Evolutionary conservation across 2,888 invertebrate species (phyloP).

Genomic region (Argyresthia goedartella): DNA sequence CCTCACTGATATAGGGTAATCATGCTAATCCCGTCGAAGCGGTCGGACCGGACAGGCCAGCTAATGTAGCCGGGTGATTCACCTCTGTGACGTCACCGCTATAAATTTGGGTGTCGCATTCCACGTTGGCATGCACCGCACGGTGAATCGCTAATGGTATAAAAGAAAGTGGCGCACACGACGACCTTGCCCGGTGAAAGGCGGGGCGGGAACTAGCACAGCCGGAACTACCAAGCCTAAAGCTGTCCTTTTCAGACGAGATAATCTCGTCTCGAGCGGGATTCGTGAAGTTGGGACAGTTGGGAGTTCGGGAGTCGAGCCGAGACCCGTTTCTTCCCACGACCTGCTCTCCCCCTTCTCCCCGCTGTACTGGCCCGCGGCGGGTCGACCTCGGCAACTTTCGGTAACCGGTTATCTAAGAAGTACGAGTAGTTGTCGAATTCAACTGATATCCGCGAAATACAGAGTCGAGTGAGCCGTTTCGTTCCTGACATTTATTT

Average conservation of each 20-base stretch:
- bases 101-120: constrained; percentile 64
- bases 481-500: too few relatives aligned
- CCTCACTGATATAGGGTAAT: too few relatives aligned
- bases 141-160: constrained; percentile 38
- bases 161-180: constrained; percentile 66
- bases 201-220: constrained; percentile 59
- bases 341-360: constrained; percentile 15
- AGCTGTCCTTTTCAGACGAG: too few relatives aligned
- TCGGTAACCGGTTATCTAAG: constrained; percentile 49
- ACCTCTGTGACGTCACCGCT: constrained; percentile 54
- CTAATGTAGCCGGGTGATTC: constrained; percentile 40
- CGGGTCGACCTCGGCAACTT: constrained; percentile 24
- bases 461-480: too few relatives aligned
- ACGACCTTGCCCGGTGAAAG: constrained; percentile 62
- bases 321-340: constrained; percentile 41
- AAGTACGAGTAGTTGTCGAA: not conserved
- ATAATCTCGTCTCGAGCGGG: too few relatives aligned
- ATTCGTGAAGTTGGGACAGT: too few relatives aligned
- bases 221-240: constrained; percentile 46
- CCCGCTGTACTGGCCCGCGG: constrained; percentile 28
- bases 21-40: not conserved
- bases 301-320: too few relatives aligned
- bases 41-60: constrained; percentile 1
- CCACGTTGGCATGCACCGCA: constrained; percentile 21
- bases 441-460: too few relatives aligned